Evolutionary conservation across 1,140 invertebrate species (phyloP).

Genomic region (Pantala flavescens): DNA sequence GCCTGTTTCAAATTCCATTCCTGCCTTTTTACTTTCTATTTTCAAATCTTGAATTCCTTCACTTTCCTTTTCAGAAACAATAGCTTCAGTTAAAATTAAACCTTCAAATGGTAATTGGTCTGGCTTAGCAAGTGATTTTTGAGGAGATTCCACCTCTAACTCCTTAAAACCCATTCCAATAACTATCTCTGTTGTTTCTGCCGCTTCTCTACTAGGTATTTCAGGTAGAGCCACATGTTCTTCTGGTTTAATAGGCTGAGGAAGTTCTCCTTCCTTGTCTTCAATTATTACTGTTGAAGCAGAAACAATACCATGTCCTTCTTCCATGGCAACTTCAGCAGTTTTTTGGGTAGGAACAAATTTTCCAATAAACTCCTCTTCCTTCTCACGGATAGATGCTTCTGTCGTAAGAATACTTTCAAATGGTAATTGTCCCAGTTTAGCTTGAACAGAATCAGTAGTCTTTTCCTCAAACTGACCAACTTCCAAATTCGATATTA

Average conservation of each 20-base stretch:
- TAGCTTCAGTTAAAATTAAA: slow-evolving; percentile 24
- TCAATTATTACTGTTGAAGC: slow-evolving; percentile 32
- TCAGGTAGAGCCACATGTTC: slow-evolving; percentile 23
- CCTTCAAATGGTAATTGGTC: slow-evolving; percentile 26
- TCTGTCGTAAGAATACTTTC: slow-evolving; percentile 23
- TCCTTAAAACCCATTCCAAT: slow-evolving; percentile 26
- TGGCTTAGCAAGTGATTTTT: slow-evolving; percentile 21
- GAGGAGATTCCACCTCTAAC: slow-evolving; percentile 24
- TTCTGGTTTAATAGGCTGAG: slow-evolving; percentile 28
- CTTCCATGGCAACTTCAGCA: slow-evolving; percentile 34
- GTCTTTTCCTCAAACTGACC: not conserved
- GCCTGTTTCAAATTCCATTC: slow-evolving; percentile 10
- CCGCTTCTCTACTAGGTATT: slow-evolving; percentile 28
- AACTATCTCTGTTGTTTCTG: slow-evolving; percentile 31
- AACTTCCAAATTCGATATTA: not conserved
- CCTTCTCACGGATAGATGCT: slow-evolving; percentile 21
- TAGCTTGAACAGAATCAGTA: not conserved
- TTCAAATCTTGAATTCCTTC: slow-evolving; percentile 22
- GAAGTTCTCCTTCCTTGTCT: slow-evolving; percentile 39
- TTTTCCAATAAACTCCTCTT: slow-evolving; percentile 21
- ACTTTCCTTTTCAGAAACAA: slow-evolving; percentile 24
- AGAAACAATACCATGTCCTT: slow-evolving; percentile 33
- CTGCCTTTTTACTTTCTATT: slow-evolving; percentile 7
- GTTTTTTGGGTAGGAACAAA: slow-evolving; percentile 28
- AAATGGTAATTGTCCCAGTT: slow-evolving; percentile 21